Percentiles rank a stretch among this genome's conserved stretches.
Conservation (phyloP, 2,888 invertebrate genomes). For the Synergus laeviventris region DNA sequence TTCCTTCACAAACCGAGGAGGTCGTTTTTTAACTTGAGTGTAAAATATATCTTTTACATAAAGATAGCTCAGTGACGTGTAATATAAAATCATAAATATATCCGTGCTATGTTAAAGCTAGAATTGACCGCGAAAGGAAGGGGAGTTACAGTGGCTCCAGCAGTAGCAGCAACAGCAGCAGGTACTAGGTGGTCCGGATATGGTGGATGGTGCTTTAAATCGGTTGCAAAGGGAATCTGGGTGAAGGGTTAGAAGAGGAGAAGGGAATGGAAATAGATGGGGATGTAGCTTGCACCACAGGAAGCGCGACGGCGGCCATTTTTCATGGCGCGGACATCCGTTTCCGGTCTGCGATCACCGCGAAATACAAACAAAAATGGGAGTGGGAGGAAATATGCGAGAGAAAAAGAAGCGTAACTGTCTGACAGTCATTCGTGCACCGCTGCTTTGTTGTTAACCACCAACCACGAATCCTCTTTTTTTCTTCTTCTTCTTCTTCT, state of each 20-base stretch:
- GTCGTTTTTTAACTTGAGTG: not conserved
- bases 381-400: conserved; percentile 28
- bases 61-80: not conserved
- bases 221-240: conserved; percentile 43
- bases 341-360: conserved; percentile 70
- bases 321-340: conserved; percentile 73
- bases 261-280: conserved; percentile 42
- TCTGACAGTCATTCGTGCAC: conserved; percentile 43
- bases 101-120: not conserved
- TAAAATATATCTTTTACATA: not conserved
- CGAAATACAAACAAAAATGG: conserved; percentile 72
- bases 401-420: conserved; percentile 50
- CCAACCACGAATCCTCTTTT: not conserved
- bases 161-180: conserved; percentile 21
- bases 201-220: conserved; percentile 44
- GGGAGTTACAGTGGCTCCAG: conserved; percentile 30
- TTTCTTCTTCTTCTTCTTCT: too few species aligned
- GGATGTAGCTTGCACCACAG: conserved; percentile 58
- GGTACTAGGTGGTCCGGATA: conserved; percentile 47
- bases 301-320: conserved; percentile 71
- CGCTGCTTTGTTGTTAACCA: conserved; percentile 39
- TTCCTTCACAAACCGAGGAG: too few species aligned
- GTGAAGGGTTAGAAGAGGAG: conserved; percentile 37
- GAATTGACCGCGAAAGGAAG: conserved; percentile 44
- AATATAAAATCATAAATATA: conserved; percentile 2